Base-by-base conservation (phyloP, 2,888 invertebrate species). In the Trichacis sp. region DNA sequence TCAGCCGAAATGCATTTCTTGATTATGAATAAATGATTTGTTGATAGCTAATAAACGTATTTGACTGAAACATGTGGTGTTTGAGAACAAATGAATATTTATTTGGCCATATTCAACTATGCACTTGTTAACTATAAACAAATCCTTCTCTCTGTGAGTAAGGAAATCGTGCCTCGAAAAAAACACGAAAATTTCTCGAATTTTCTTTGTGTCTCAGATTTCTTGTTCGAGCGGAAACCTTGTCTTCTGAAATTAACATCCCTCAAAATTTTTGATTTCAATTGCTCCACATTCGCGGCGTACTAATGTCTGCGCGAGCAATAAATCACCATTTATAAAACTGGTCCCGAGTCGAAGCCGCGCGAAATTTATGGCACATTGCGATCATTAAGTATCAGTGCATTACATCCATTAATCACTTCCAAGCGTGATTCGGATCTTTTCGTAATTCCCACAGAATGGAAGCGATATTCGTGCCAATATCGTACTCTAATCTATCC, bases 381-480 rank as follows among this genome's bases (percentile, higher is more conserved):
- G 40, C 43, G 24, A 40, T 40, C 43, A 45, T 36, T 60, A 52
- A 52, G 48, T 60, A 55, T 52, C 48, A 14, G 55, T 55, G 19
- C 45, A 45, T 11, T 17, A 24, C 24, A 24, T 52, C 49, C 60
- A 65, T 65, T 65, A 65, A 65, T 65, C 64, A 65, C 52, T 60
- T 40, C 36, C 11, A 56, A 64, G 48, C 43, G 43, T 56, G 30
- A 64, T 60, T 60, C 46, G 6, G 29, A 46, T 46, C 46, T 46
- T 46, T 46, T 46, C 49, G 50, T 52, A 64, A 64, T 59, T 64
- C 51, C n/a, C 48, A 52, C 43, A 14, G 56, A 60, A 59, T 52
- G 58, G 56, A 47, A 51, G 55, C 51, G 52, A 54, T 48, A 49
- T 64, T 64, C 59, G 59, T 65, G 64, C 64, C 60, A 65, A 65